phyloP scores from a whole-genome alignment of 2,888 invertebrate species.

The Nycteola revayana region DNA sequence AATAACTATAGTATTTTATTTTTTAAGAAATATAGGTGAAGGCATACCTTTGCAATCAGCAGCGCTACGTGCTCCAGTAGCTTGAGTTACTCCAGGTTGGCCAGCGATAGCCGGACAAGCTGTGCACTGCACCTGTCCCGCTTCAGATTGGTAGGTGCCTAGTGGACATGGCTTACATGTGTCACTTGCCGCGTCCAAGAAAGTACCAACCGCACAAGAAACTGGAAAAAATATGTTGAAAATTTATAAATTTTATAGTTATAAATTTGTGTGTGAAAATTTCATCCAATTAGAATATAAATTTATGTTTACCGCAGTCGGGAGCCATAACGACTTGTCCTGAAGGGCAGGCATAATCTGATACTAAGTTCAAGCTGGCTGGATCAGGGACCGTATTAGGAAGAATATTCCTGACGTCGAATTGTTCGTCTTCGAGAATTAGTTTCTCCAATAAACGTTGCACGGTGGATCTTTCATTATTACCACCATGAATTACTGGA shows the following conservation, averaged over 20 bases:
- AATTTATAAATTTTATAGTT: too few species aligned
- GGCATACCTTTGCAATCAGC: slow-evolving; percentile 90
- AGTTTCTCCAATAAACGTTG: slow-evolving; percentile 92
- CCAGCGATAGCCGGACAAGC: slow-evolving; percentile 95
- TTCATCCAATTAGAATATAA: not conserved
- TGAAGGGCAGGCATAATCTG: slow-evolving; percentile 95
- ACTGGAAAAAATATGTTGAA: slow-evolving; percentile 79
- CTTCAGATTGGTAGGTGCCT: slow-evolving; percentile 96
- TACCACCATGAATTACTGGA: slow-evolving; percentile 92
- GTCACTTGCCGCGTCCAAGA: slow-evolving; percentile 88
- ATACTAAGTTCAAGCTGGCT: slow-evolving; percentile 91
- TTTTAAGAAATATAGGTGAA: not conserved
- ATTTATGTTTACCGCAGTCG: slow-evolving; percentile 88
- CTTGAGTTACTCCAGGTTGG: slow-evolving; percentile 93
- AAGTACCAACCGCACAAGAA: slow-evolving; percentile 95
- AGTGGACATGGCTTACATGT: slow-evolving; percentile 92
- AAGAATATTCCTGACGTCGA: slow-evolving; percentile 94
- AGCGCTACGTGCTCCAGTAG: slow-evolving; percentile 92
- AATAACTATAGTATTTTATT: too few species aligned
- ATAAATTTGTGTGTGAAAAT: not conserved
- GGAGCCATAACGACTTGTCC: slow-evolving; percentile 97
- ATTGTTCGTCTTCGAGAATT: slow-evolving; percentile 96
- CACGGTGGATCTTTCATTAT: slow-evolving; percentile 92
- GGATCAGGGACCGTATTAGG: slow-evolving; percentile 98
- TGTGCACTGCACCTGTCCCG: slow-evolving; percentile 93